phyloP scores from a whole-genome alignment of 2,888 invertebrate genomes.

The Temnothorax rugatulus region DNA sequence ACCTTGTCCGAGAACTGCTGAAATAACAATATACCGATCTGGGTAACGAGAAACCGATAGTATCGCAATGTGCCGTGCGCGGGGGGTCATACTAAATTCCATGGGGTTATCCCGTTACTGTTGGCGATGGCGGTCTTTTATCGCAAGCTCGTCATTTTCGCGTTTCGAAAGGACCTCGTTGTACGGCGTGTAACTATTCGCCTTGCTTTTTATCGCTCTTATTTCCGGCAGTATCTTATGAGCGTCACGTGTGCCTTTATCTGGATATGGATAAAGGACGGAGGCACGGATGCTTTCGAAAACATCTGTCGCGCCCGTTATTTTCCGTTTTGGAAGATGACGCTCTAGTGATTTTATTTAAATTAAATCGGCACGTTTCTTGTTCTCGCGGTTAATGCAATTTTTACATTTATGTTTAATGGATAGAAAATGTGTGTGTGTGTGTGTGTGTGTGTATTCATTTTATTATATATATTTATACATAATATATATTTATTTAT shows the following conservation, averaged over 20 bases:
- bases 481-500: not conserved
- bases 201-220: constrained; percentile 67
- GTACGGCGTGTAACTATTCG: constrained; percentile 61
- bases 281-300: constrained; percentile 35
- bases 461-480: not conserved
- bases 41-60: constrained; percentile 81
- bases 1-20: constrained; percentile 60
- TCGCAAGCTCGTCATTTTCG: constrained; percentile 67
- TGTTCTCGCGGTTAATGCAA: not conserved
- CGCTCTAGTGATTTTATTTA: constrained; percentile 62
- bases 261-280: constrained; percentile 46
- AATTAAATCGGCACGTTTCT: constrained; percentile 44
- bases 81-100: constrained; percentile 70
- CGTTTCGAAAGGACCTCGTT: constrained; percentile 46
- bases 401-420: constrained; percentile 15
- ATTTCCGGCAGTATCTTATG: constrained; percentile 57
- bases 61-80: constrained; percentile 64
- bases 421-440: constrained; percentile 6
- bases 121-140: constrained; percentile 53
- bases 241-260: constrained; percentile 52
- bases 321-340: constrained; percentile 69
- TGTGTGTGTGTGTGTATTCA: not conserved
- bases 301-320: constrained; percentile 70
- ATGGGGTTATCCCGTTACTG: constrained; percentile 50
- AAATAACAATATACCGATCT: constrained; percentile 74